Base-by-base conservation (phyloP, 2,888 invertebrate genomes). In the Cheilosia vernalis region DNA sequence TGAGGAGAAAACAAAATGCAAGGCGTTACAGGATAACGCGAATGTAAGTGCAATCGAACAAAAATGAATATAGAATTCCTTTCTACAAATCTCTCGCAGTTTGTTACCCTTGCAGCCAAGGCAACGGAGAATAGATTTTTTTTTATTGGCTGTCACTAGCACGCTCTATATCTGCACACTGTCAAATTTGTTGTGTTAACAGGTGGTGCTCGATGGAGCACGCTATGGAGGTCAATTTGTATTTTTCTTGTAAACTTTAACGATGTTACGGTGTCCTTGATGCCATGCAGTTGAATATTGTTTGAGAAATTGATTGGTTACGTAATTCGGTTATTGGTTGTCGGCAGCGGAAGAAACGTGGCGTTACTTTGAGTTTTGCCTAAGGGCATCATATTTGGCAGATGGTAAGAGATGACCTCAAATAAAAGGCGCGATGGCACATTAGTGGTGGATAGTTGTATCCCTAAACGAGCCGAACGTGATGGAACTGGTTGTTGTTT, bases 21-120 rank as follows among this genome's bases (percentile, higher is more conserved):
- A 95, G 92, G 91, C 93, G 84, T 94, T 96, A 88, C 93, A 95
- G 92, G 95, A 95, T 88, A 95, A 96, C 91, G 95, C 96, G 87
- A 96, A 96, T 93, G 96, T 96, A 92, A 95, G 95, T 94, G 53
- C 17, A 49, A 33, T 44, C 15, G 15, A 4, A 47, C 55, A 24
- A 17, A 21, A 49, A 58, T 2, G 24, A 3, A 24, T 53, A n/a
- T 0, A 6, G n/a, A 15, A 42, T 27, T 15, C 24, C 15, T 37
- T 24, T 49, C 6, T 10, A 5, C n/a, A 19, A 9, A 15, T 4
- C 15, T 19, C 30, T 60, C 80, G 21, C 87, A 61, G 40, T 88
- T 89, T 85, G 89, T 89, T 24, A 87, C 80, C 61, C 86, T 33
- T 88, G 53, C 21, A 89, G 47, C 55, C 88, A 44, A 1, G 87